Conservation (phyloP, 1,140 invertebrate species). For the Dolichoris vasculosae region DNA sequence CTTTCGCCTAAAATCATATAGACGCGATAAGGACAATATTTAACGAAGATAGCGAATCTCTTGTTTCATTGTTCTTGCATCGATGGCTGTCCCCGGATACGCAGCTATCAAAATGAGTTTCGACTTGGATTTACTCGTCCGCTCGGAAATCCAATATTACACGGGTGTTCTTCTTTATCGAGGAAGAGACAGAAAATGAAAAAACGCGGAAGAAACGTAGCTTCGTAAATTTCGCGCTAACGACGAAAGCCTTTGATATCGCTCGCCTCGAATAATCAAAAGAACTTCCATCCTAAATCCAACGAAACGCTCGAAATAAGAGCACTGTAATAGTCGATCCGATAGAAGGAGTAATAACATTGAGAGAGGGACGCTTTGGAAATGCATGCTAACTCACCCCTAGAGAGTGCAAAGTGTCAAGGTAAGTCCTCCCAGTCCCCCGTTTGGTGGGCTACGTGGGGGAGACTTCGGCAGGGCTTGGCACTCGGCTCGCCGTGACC, state of each 20-base stretch:
- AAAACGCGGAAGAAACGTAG: neutral
- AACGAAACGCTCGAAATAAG: no score
- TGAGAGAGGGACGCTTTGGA: neutral
- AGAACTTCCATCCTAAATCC: no score
- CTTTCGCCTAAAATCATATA: neutral
- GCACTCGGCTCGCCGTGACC: slow-evolving; percentile 23
- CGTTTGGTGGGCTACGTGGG: no score
- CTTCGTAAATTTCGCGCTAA: neutral
- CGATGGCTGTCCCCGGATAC: neutral
- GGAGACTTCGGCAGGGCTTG: slow-evolving; percentile 29
- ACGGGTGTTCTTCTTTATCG: neutral
- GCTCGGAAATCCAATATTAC: neutral
- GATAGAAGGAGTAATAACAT: neutral
- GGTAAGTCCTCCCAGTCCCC: neutral
- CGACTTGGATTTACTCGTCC: neutral
- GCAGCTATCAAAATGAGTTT: neutral
- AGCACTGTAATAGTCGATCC: neutral
- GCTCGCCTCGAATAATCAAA: neutral
- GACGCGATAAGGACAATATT: neutral
- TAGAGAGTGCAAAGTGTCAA: slow-evolving; percentile 5
- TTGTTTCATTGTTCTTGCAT: neutral
- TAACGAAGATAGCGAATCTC: no score
- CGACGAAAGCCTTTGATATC: neutral
- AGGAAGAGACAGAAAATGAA: neutral
- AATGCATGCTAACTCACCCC: neutral